Evolutionary conservation across 2,888 invertebrate species (phyloP), one percentile per base, ranked within the genome.

Genomic region (Tineola bisselliella): DNA sequence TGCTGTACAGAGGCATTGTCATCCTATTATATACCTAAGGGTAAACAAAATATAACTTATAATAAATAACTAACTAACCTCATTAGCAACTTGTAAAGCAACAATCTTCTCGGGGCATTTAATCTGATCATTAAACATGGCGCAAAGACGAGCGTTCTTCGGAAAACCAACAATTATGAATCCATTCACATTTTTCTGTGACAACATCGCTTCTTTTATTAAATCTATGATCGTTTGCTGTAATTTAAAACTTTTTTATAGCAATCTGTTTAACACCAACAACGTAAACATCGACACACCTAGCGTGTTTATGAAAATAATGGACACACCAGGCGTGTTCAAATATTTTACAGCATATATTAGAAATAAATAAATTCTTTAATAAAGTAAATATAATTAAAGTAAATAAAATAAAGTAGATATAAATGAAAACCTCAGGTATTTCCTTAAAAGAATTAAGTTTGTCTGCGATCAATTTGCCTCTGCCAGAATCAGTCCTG

Each of bases 121-220:
- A 60, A 88, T 84, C 64, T 87, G 86, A 62, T 76, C 73, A 68
- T 81, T 80, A 69, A 87, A 87, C 62, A 86, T 81, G 63, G 69
- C 77, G n/a, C 84, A 84, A 81, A 86, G 83, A 30, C 83, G 81
- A 11, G 78, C 78, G 61, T 83, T 89, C 70, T 80, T 84, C 8
- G 90, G 90, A 72, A 90, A 90, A 12, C 89, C 88, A 10, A 88
- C 88, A 48, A 90, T 71, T 15, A 90, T 81, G 67, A 84, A 90
- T 0, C 89, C 89, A 44, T 80, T 84, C 0, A 84, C 77, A 0
- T 79, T 81, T 44, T 81, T 75, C 60, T 81, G 78, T 63, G 69
- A 66, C 62, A 89, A 71, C 86, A 90, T 88, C 56, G 84, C 79
- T 68, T 89, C 89, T 67, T 89, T 89, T 64, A 90, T 81, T 62